Base-by-base conservation (phyloP, 2,888 invertebrate species). In the Drosophila pseudotalamancana region DNA sequence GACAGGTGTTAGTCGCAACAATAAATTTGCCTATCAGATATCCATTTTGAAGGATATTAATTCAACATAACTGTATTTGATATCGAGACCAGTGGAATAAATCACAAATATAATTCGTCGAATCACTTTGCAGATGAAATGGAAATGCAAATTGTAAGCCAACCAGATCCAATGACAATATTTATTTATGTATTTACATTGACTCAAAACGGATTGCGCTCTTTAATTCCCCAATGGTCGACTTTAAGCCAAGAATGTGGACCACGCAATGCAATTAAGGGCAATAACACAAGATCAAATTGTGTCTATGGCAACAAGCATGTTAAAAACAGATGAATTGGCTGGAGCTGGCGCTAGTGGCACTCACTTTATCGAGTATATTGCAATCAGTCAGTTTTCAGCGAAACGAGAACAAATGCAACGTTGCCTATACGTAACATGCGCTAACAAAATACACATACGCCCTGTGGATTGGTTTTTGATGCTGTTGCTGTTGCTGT, bases 381-480 rank as follows among this genome's bases (percentile, higher is more conserved):
- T 62, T 57, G 63, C 75, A 63, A 63, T 51, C 61, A 43, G n/a
- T 31, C 50, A 21, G 11, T 11, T 16, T 6, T 25, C 34, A 8
- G 19, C 50, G 35, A 29, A 12, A 65, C 42, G 25, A 53, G 21
- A 12, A 16, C 8, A 49, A 42, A 21, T n/a, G 54, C 51, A 54
- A 43, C 48, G 59, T 25, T 55, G 66, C 78, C 82, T 60, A 67
- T 81, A 64, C 71, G 50, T 45, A 66, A 57, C 42, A 21, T 29
- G 37, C 23, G 0, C 32, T 4, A 32, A 6, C 19, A 29, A 46
- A 50, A 37, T 16, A 34, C 42, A 29, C 35, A 57, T 19, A 49
- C 35, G 21, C 6, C 9, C 19, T 3, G n/a, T 31, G 8, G 8
- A 5, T 16, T 23, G 18, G 5, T 45, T 37, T 34, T 11, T 16